A percentile compares a stretch with the other conserved stretches of the same genome.
phyloP scores from a whole-genome alignment of 1,140 invertebrate genomes.

The Bombus sylvicola region DNA sequence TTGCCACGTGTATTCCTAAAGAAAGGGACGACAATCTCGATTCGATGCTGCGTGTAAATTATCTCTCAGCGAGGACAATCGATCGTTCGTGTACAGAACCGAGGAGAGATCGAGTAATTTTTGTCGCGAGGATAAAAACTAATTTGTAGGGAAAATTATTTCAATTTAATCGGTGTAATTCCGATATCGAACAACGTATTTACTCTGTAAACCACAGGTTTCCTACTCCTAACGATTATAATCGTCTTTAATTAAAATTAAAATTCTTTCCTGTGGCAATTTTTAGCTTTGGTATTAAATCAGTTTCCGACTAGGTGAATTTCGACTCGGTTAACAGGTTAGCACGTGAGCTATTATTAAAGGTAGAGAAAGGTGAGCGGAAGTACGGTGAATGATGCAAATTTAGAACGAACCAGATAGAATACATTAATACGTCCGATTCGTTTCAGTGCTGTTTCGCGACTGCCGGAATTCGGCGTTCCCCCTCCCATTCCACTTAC shows the following conservation, averaged over 20 bases:
- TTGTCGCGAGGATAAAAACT: not conserved
- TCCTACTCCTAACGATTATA: too few relatives aligned
- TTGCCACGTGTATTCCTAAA: not conserved
- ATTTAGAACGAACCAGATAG: not conserved
- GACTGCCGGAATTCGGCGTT: not conserved
- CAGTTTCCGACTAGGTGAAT: not conserved
- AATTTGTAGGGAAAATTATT: too few relatives aligned
- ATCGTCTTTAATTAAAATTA: not conserved
- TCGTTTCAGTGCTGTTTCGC: not conserved
- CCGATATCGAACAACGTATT: too few relatives aligned
- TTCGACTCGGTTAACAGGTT: not conserved
- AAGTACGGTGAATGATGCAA: not conserved
- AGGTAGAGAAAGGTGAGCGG: not conserved
- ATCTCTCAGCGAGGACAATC: not conserved
- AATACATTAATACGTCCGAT: not conserved
- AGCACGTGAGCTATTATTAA: not conserved
- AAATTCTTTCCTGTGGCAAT: not conserved
- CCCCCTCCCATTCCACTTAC: not conserved
- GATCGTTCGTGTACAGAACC: not conserved
- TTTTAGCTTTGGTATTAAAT: not conserved
- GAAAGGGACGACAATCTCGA: not conserved
- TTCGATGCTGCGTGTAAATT: not conserved
- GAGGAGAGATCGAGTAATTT: not conserved
- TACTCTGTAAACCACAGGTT: too few relatives aligned
- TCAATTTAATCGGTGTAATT: too few relatives aligned